Conservation (phyloP, 2,797 vertebrate species). For the Muraenolepis orangiensis region DNA sequence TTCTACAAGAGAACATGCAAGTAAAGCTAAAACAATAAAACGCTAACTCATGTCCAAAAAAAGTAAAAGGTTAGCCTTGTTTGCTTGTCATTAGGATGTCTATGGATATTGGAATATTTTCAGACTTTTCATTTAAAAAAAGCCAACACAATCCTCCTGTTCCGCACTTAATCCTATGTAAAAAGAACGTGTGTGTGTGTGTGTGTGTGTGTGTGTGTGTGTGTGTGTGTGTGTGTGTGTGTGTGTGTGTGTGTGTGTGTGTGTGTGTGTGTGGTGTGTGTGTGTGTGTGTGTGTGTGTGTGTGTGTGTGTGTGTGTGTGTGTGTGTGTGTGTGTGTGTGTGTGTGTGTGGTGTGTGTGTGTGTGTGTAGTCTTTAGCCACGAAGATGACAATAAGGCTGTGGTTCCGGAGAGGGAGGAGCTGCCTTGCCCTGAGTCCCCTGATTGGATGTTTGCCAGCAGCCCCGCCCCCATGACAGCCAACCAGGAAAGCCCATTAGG, state of each 20-base stretch:
- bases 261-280: too few species aligned
- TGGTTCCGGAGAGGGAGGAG: constrained; percentile 16
- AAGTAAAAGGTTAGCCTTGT: not conserved
- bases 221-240: constrained; percentile 17
- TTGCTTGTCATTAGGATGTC: not conserved
- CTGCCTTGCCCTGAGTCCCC: constrained; percentile 14
- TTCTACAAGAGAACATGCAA: not conserved
- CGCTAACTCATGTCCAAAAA: not conserved
- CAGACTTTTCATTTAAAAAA: not conserved
- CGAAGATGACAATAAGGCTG: constrained; percentile 16
- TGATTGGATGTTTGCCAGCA: constrained; percentile 27
- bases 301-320: not conserved
- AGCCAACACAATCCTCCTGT: not conserved
- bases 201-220: not conserved
- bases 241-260: constrained; percentile 14
- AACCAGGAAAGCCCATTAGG: constrained; percentile 20
- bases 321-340: not conserved
- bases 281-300: not conserved
- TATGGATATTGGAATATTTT: not conserved
- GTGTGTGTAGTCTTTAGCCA: constrained; percentile 44
- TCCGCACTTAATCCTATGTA: not conserved
- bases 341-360: constrained; percentile 4
- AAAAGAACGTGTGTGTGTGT: too few species aligned
- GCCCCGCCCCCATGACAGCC: constrained; percentile 9
- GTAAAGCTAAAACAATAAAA: not conserved